phyloP scores from a whole-genome alignment of 2,113 vertebrate genomes.

The Macaca mulatta region DNA sequence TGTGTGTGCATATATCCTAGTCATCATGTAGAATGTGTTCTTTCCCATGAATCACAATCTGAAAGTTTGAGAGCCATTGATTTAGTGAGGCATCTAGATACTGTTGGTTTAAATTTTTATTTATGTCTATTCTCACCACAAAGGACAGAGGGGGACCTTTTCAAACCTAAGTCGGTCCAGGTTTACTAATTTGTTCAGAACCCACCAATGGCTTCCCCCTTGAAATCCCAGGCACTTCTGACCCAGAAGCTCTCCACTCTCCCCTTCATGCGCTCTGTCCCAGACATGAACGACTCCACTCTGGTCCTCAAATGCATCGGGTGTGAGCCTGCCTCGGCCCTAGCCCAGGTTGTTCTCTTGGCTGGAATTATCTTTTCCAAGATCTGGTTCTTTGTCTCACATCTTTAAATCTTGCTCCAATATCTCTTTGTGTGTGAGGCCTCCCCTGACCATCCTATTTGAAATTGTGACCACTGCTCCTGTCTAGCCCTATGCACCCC shows the following conservation, averaged over 20 bases:
- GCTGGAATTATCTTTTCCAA: not conserved
- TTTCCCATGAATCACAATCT: not conserved
- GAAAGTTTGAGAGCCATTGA: not conserved
- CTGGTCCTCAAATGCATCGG: not conserved
- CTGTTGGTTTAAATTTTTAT: not conserved
- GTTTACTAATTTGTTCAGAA: not conserved
- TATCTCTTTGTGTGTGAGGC: not conserved
- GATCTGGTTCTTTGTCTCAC: not conserved
- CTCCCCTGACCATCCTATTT: not conserved
- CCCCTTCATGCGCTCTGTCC: not conserved
- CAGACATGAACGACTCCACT: not conserved
- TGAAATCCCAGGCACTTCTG: not conserved
- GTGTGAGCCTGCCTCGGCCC: not conserved
- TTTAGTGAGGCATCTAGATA: not conserved
- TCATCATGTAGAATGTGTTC: not conserved
- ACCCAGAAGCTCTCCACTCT: fast-evolving
- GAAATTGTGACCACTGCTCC: not conserved
- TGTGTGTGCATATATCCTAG: too few relatives aligned
- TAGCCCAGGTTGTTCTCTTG: not conserved
- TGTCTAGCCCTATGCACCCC: not conserved
- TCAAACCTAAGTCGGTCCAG: not conserved
- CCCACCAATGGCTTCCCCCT: not conserved
- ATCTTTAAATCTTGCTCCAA: not conserved
- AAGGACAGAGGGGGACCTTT: not conserved
- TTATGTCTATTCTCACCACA: not conserved